Percentiles rank a stretch among this genome's conserved stretches.
These are phyloP conservation scores for Pipistrellus pygmaeus DNA, from an alignment of 2,797 vertebrate species.

Conservation along the genomic window DNA sequence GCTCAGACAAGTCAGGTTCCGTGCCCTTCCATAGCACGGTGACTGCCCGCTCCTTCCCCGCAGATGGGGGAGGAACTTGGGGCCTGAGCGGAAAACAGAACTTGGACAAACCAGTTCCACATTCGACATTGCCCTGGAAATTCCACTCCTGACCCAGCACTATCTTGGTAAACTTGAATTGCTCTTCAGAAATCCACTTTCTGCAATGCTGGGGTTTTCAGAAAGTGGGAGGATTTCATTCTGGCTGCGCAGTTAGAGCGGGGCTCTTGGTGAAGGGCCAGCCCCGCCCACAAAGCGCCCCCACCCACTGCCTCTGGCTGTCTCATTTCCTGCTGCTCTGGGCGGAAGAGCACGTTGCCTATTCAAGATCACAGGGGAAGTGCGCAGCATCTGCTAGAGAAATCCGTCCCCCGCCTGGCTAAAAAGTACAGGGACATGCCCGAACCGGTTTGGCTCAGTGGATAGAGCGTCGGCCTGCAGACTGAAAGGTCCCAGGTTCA, in stretches of 20 bases:
- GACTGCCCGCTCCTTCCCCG: no score
- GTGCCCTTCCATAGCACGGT: not conserved
- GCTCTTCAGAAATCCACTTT: not conserved
- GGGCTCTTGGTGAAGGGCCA: not conserved
- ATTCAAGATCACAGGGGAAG: not conserved
- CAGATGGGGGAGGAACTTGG: slow-evolving; percentile 19
- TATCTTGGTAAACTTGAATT: not conserved
- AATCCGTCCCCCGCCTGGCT: not conserved
- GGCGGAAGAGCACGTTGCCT: slow-evolving; percentile 24
- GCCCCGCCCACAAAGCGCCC: not conserved
- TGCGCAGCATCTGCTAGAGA: slow-evolving; percentile 38
- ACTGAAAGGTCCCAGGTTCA: no score
- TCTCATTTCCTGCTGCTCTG: not conserved
- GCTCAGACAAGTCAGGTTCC: not conserved
- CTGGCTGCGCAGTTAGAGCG: not conserved
- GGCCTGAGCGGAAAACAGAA: slow-evolving; percentile 22
- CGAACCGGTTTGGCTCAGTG: no score
- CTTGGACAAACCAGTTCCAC: slow-evolving; percentile 33
- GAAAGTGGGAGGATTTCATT: not conserved
- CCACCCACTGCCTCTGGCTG: not conserved
- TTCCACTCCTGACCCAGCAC: not conserved
- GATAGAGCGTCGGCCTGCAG: no score
- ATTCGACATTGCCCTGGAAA: not conserved
- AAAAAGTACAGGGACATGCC: no score
- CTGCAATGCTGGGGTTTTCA: not conserved